These are phyloP conservation scores for Caenorhabditis elegans DNA, from an alignment of 1,140 invertebrate species.

Conservation along the genomic window WBcel235 BX284603.4:5065001-5065500, in stretches of 20 bases:
- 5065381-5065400: not conserved
- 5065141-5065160: too few relatives aligned
- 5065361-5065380: conserved; percentile 20
- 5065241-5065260: not conserved
- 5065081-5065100: not conserved
- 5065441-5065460: too few relatives aligned
- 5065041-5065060: conserved; percentile 2
- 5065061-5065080: conserved; percentile 17
- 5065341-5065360: conserved; percentile 28
- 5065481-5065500: too few relatives aligned
- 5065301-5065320: conserved; percentile 17
- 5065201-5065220: too few relatives aligned
- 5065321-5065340: conserved; percentile 16
- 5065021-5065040: not conserved
- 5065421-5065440: not conserved
- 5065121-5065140: too few relatives aligned
- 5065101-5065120: not conserved
- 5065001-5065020: conserved; percentile 14
- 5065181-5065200: too few relatives aligned
- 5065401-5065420: conserved; percentile 16
- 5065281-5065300: not conserved
- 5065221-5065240: not conserved
- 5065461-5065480: too few relatives aligned
- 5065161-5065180: too few relatives aligned
- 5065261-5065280: too few relatives aligned